phyloP scores from a whole-genome alignment of 2,113 vertebrate genomes.

The Monarcha castaneiventris region DNA sequence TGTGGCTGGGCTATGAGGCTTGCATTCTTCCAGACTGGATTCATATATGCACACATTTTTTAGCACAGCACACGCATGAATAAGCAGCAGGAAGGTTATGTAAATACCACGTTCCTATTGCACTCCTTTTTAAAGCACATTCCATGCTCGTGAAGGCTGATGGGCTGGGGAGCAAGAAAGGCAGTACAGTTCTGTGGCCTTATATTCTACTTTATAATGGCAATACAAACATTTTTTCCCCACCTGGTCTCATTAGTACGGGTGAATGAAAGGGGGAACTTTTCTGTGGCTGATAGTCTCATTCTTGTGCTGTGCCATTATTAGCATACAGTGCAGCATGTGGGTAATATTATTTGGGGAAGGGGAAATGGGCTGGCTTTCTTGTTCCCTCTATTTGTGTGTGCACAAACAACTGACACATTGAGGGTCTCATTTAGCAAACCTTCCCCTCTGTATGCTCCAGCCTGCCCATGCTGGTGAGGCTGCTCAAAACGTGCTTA shows the following conservation, averaged over 20 bases:
- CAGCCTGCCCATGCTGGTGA: neutral
- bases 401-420: neutral
- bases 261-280: neutral
- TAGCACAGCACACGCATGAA: neutral
- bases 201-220: neutral
- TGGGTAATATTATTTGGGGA: neutral
- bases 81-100: neutral
- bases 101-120: neutral
- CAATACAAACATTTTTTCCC: neutral
- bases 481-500: constrained; percentile 47
- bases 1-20: neutral
- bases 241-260: neutral
- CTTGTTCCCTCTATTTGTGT: neutral
- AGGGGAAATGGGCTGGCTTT: neutral
- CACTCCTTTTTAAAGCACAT: neutral
- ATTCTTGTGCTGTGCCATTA: neutral
- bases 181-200: neutral
- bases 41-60: neutral
- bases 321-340: neutral
- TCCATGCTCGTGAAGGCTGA: neutral
- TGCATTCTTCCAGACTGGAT: neutral
- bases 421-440: neutral
- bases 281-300: neutral
- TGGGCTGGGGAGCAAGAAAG: neutral
- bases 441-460: neutral